phyloP scores from a whole-genome alignment of 1,140 invertebrate genomes.

The Diachasma alloeum region DNA sequence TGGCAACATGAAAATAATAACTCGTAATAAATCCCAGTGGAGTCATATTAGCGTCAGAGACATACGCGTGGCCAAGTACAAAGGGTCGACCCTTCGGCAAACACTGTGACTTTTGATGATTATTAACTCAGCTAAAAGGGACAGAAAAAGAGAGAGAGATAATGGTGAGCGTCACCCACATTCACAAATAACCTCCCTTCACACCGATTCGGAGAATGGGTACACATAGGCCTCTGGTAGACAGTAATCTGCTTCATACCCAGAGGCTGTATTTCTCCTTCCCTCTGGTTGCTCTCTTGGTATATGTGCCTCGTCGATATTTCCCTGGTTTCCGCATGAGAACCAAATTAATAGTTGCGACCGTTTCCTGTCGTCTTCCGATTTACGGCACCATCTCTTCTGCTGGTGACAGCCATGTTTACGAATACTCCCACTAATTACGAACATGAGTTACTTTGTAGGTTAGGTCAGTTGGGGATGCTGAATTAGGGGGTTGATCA shows the following conservation, averaged over 20 bases:
- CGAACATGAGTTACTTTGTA: not conserved
- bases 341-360: constrained; percentile 64
- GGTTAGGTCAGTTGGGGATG: too few relatives aligned
- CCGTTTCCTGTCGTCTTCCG: constrained; percentile 53
- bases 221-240: constrained; percentile 39
- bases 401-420: constrained; percentile 19
- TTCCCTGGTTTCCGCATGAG: constrained; percentile 47
- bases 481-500: too few relatives aligned
- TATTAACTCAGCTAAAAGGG: constrained; percentile 61
- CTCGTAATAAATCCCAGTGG: constrained; percentile 63
- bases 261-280: constrained; percentile 48
- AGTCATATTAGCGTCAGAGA: constrained; percentile 65
- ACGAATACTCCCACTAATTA: constrained; percentile 13
- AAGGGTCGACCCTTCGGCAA: constrained; percentile 60
- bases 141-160: constrained; percentile 30
- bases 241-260: constrained; percentile 60
- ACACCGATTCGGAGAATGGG: not conserved
- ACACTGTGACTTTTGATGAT: constrained; percentile 67
- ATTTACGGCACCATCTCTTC: constrained; percentile 32
- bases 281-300: constrained; percentile 31
- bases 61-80: constrained; percentile 59
- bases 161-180: constrained; percentile 18
- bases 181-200: not conserved
- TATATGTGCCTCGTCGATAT: constrained; percentile 32
- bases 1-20: constrained; percentile 62